Evolutionary conservation across 1,140 invertebrate genomes (phyloP).

Genomic region (Megalonaias nervosa): DNA sequence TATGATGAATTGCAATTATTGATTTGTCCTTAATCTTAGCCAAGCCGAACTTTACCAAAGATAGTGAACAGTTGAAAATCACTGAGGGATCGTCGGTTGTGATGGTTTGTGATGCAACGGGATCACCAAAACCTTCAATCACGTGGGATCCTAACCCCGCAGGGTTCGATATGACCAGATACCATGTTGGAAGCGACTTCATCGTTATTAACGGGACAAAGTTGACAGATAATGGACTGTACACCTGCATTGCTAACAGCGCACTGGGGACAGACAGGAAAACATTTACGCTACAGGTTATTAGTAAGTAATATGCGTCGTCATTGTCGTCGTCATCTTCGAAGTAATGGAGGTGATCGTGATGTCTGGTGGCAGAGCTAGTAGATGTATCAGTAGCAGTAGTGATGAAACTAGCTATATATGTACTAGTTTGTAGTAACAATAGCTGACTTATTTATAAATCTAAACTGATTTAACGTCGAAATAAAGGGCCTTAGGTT

Average conservation of each 20-base stretch:
- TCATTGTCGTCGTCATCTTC: background rate
- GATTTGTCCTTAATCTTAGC: background rate
- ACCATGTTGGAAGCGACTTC: background rate
- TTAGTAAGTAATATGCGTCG: slow-evolving; percentile 13
- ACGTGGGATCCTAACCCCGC: slow-evolving; percentile 16
- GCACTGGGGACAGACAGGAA: slow-evolving; percentile 23
- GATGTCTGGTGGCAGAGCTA: background rate
- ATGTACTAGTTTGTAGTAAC: background rate
- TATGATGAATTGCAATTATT: too few species aligned
- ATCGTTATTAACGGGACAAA: slow-evolving; percentile 4
- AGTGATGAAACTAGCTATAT: background rate
- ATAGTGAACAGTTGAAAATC: slow-evolving; percentile 14
- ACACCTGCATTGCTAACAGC: slow-evolving; percentile 20
- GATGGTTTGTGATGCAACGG: slow-evolving; percentile 16
- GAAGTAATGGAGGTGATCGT: background rate
- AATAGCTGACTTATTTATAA: too few species aligned
- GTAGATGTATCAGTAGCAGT: background rate
- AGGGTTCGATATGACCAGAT: background rate
- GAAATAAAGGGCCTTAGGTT: too few species aligned
- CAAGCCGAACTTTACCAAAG: slow-evolving; percentile 7
- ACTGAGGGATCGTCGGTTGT: slow-evolving; percentile 29
- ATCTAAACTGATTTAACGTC: too few species aligned
- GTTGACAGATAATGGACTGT: background rate
- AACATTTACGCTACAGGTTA: slow-evolving; percentile 21
- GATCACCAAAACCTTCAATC: slow-evolving; percentile 18